Evolutionary conservation across 2,797 vertebrate species (phyloP).

Genomic region (Coluber constrictor): DNA sequence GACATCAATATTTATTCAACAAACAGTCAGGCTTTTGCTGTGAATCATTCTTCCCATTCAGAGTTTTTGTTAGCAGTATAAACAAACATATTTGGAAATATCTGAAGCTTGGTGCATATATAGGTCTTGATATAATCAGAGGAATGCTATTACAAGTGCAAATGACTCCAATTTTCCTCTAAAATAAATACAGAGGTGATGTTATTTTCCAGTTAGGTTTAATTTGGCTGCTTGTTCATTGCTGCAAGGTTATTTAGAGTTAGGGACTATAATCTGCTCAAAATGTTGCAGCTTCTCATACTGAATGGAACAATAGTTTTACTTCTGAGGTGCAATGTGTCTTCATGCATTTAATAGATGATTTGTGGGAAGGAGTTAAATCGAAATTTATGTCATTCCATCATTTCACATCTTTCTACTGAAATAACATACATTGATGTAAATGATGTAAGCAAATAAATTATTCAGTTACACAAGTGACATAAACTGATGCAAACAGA

Average conservation of each 20-base stretch:
- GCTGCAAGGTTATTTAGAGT: not conserved
- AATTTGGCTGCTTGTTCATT: not conserved
- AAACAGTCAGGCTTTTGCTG: not conserved
- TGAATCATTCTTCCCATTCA: slow-evolving; percentile 14
- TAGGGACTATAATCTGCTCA: not conserved
- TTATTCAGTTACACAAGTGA: not conserved
- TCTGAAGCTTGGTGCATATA: not conserved
- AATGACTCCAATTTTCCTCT: not conserved
- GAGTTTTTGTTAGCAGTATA: not conserved
- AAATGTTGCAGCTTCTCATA: not conserved
- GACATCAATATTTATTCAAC: not conserved
- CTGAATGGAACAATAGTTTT: not conserved
- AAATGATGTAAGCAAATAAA: not conserved
- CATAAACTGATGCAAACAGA: not conserved
- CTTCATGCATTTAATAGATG: not conserved
- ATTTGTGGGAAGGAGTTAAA: not conserved
- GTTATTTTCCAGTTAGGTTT: slow-evolving; percentile 11
- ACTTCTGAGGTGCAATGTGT: not conserved
- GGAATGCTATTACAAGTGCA: not conserved
- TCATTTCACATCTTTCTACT: not conserved
- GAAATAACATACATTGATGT: not conserved
- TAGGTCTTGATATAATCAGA: not conserved
- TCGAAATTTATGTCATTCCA: not conserved
- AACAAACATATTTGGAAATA: not conserved
- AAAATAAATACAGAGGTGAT: not conserved